Percentiles rank a stretch among this genome's conserved stretches.
Conservation (phyloP, 2,113 vertebrate species). For the Clarias batrachus region DNA sequence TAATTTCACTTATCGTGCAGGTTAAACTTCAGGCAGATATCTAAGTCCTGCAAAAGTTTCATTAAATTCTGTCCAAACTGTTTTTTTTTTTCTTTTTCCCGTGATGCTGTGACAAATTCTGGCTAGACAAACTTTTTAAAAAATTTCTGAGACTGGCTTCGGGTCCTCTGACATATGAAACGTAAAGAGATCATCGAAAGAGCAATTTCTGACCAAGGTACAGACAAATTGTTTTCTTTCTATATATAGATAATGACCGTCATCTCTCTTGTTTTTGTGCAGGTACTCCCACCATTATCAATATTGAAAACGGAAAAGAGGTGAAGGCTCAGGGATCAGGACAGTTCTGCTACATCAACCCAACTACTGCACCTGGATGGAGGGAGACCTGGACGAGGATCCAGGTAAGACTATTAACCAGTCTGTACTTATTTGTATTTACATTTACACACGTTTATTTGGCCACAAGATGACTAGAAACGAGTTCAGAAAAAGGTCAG, state of each 20-base stretch:
- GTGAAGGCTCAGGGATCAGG: not conserved
- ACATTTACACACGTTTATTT: not conserved
- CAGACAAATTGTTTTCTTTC: too few relatives aligned
- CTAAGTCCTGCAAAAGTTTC: too few relatives aligned
- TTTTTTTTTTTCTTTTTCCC: too few relatives aligned
- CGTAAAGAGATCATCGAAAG: too few relatives aligned
- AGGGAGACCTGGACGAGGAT: conserved; percentile 86
- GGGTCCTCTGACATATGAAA: too few relatives aligned
- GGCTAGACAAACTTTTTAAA: too few relatives aligned
- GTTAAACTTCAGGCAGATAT: too few relatives aligned
- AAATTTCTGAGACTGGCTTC: too few relatives aligned
- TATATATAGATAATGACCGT: not conserved
- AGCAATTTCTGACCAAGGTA: too few relatives aligned
- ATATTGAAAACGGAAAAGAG: conserved; percentile 69
- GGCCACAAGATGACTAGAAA: not conserved
- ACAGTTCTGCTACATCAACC: conserved; percentile 84
- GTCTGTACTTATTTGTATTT: not conserved
- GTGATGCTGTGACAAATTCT: too few relatives aligned
- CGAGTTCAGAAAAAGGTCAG: not conserved
- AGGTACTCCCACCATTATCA: conserved; percentile 50
- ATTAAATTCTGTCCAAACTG: too few relatives aligned
- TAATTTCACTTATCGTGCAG: too few relatives aligned
- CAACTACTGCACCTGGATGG: conserved; percentile 74
- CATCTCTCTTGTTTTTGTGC: not conserved
- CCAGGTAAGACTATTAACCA: conserved; percentile 71